phyloP scores from a whole-genome alignment of 2,888 invertebrate genomes.

The Fabriciana adippe region DNA sequence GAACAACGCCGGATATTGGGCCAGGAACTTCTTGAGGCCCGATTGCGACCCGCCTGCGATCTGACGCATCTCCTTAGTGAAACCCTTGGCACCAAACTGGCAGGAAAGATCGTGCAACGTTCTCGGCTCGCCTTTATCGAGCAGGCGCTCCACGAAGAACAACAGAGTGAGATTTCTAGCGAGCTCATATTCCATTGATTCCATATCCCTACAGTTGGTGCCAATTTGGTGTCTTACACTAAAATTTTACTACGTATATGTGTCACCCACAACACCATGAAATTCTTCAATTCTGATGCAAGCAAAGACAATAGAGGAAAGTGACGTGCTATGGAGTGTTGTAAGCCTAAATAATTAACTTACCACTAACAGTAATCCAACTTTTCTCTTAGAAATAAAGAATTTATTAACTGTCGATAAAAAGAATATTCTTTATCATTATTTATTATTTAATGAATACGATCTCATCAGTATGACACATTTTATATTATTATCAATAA shows the following conservation, averaged over 20 bases:
- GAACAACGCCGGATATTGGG: conserved; percentile 98
- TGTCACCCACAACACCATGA: conserved; percentile 83
- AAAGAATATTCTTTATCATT: no score
- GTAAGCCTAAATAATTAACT: conserved; percentile 30
- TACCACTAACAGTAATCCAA: conserved; percentile 1
- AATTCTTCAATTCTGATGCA: conserved; percentile 69
- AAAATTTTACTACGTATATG: conserved; percentile 80
- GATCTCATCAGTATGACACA: no score
- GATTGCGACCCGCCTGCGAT: conserved; percentile 97
- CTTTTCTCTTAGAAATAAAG: neutral
- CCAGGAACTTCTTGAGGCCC: conserved; percentile 97
- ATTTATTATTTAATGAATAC: no score
- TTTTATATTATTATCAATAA: no score
- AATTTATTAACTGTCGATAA: no score
- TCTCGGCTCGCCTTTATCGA: conserved; percentile 97
- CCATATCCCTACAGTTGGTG: conserved; percentile 87
- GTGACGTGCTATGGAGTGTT: conserved; percentile 53
- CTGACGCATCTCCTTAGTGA: conserved; percentile 99
- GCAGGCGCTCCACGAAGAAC: conserved; percentile 98
- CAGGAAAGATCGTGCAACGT: conserved; percentile 98
- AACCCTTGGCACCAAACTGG: conserved; percentile 99
- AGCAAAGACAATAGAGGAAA: conserved; percentile 67
- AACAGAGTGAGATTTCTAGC: conserved; percentile 97
- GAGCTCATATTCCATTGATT: conserved; percentile 96
- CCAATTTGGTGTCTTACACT: conserved; percentile 78